These are phyloP conservation scores for Temnothorax longispinosus DNA, from an alignment of 1,140 invertebrate genomes.

Conservation along the genomic window DNA sequence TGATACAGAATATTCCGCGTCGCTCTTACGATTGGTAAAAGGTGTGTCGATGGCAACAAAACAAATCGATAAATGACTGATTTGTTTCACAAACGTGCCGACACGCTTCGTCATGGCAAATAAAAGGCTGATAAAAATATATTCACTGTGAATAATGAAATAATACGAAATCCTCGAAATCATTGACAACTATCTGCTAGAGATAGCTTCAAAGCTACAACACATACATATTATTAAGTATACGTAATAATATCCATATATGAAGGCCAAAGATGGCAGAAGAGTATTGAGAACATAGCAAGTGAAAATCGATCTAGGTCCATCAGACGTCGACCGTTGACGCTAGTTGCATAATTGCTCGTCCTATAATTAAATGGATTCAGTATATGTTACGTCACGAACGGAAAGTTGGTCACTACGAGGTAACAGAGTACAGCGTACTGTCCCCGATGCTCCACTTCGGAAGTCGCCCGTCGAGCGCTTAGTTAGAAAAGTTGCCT, in stretches of 20 bases:
- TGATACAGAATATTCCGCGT: not conserved
- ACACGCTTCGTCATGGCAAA: not conserved
- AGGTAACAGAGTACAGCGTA: conserved; percentile 51
- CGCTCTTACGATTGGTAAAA: not conserved
- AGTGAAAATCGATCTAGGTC: conserved; percentile 10
- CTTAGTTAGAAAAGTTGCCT: conserved; percentile 55
- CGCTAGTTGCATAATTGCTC: conserved; percentile 53
- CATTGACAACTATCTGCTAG: not conserved
- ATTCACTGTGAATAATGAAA: not conserved
- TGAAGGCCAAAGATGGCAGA: not conserved
- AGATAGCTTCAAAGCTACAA: not conserved
- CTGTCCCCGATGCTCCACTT: conserved; percentile 40
- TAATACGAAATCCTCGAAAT: not conserved
- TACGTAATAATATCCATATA: no score
- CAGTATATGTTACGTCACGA: conserved; percentile 40
- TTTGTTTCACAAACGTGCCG: not conserved
- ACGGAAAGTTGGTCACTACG: conserved; percentile 51
- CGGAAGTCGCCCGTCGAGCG: conserved; percentile 37
- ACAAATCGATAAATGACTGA: conserved; percentile 24
- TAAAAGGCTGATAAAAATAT: conserved; percentile 17
- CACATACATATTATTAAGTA: no score
- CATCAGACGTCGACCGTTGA: not conserved
- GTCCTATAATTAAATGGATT: conserved; percentile 44
- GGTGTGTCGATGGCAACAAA: not conserved
- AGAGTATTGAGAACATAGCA: not conserved